Base-by-base conservation (phyloP, 1,140 invertebrate genomes). In the Carposina sasakii region DNA sequence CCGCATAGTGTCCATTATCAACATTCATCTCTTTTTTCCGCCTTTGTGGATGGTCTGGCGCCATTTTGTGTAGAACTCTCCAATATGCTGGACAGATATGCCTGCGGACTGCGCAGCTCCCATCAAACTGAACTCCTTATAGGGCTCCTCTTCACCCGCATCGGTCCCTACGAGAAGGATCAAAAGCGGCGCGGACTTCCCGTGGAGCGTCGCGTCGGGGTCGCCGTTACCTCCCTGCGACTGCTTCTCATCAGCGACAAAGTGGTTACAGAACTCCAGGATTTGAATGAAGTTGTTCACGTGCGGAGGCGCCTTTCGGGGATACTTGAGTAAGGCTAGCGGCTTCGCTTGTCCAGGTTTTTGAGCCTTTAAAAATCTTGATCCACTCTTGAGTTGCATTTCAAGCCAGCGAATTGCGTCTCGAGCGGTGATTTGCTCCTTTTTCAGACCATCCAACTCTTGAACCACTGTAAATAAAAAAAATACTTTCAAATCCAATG, bases 331-430 rank as follows among this genome's bases (percentile, higher is more conserved):
- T 4, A 92, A 87, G 0, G 93, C 90, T 8, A 96, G 71, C 10
- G 91, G 85, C 17, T 90, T 84, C 15, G 90, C 88, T 75, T 97
- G 95, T 22, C 93, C 90, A 15, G 91, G 89, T 21, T 92, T 88
- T 76, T 96, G 95, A 3, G 94, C 91, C 54, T 92, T 86, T 51
- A 95, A 76, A 70, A 92, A 96, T 43, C 94, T 87, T 53, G 94
- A 95, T 8, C 96, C 96, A 57, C 90, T 90, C 48, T 91, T 90
- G 15, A 97, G 90, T 81, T 97, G 94, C 17, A 87, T 78, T 76
- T 97, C 96, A 39, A 98, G 79, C 95, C 96, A 97, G 54, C 96
- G 91, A 41, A 96, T 97, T 1, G 93, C 94, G 71, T 96, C 94
- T 39, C 96, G 87, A 0, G 95, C 95, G 56, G 90, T 88, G 45